Percentiles rank a stretch among this genome's conserved stretches.
phyloP scores from a whole-genome alignment of 2,888 invertebrate species.

The Mayetiola destructor region DNA sequence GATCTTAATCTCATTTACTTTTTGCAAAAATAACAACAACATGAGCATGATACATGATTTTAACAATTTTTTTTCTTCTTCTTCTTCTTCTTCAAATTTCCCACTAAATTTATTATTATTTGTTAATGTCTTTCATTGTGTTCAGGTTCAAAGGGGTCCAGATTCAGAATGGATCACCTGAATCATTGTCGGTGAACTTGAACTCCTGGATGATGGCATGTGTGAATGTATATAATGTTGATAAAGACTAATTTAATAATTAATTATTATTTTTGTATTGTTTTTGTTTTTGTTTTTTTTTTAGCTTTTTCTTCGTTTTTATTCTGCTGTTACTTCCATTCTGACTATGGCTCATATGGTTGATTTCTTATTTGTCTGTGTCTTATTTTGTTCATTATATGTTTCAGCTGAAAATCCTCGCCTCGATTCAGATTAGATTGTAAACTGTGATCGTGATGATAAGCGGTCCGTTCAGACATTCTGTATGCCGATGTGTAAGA shows the following conservation, averaged over 20 bases:
- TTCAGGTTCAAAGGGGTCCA: too few relatives aligned
- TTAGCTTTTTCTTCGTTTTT: neutral
- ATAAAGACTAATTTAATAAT: conserved; percentile 12
- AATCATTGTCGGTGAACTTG: too few relatives aligned
- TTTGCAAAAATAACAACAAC: conserved; percentile 13
- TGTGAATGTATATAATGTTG: conserved; percentile 1
- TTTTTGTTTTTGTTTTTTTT: neutral
- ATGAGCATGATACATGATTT: conserved; percentile 7
- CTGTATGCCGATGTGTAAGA: too few relatives aligned
- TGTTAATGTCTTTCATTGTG: neutral
- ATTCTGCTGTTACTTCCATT: neutral
- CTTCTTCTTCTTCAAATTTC: neutral
- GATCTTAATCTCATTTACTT: too few relatives aligned
- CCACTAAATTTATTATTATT: neutral
- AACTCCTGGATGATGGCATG: too few relatives aligned
- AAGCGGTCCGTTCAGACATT: too few relatives aligned
- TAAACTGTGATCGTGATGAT: too few relatives aligned
- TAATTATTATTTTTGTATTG: neutral
- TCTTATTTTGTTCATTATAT: too few relatives aligned
- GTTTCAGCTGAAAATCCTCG: too few relatives aligned
- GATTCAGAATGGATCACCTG: too few relatives aligned
- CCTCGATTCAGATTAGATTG: too few relatives aligned
- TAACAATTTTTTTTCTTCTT: neutral
- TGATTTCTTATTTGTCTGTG: neutral
- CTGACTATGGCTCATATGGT: too few relatives aligned